phyloP scores from a whole-genome alignment of 2,113 vertebrate species.

The Bujurquina vittata region DNA sequence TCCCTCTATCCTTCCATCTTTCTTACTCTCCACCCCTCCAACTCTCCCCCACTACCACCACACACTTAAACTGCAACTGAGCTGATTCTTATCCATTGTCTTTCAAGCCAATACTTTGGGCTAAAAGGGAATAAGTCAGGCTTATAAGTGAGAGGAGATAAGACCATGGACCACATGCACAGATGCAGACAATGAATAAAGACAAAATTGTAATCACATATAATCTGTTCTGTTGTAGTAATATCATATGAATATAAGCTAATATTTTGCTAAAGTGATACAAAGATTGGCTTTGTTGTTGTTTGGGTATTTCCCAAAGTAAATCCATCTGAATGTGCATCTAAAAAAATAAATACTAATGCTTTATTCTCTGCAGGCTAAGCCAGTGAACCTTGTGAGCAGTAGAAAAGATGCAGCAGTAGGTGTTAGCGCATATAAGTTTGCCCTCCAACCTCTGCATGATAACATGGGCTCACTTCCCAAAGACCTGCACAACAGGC shows the following conservation, averaged over 20 bases:
- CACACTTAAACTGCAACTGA: slow-evolving; percentile 60
- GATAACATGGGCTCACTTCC: slow-evolving; percentile 26
- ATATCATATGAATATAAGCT: slow-evolving; percentile 11
- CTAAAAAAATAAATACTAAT: slow-evolving; percentile 19
- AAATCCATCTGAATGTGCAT: neutral
- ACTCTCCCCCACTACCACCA: neutral
- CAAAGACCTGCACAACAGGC: slow-evolving; percentile 31
- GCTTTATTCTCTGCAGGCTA: neutral
- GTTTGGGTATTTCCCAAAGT: neutral
- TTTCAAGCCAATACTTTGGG: slow-evolving; percentile 43
- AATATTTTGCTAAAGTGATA: neutral
- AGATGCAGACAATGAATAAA: neutral
- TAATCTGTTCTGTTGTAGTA: neutral
- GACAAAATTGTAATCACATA: neutral
- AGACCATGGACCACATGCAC: slow-evolving; percentile 32
- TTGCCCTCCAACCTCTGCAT: slow-evolving; percentile 18
- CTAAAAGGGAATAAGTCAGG: slow-evolving; percentile 20
- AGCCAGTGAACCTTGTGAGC: neutral
- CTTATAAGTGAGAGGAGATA: slow-evolving; percentile 47
- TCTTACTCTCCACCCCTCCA: slow-evolving; percentile 22
- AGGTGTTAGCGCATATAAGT: neutral
- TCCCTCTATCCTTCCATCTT: slow-evolving; percentile 68
- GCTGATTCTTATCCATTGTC: slow-evolving; percentile 68
- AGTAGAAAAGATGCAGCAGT: neutral
- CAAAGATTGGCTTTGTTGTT: slow-evolving; percentile 16